Conservation (phyloP, 2,113 vertebrate species). For the Forbesichthys agassizii region DNA sequence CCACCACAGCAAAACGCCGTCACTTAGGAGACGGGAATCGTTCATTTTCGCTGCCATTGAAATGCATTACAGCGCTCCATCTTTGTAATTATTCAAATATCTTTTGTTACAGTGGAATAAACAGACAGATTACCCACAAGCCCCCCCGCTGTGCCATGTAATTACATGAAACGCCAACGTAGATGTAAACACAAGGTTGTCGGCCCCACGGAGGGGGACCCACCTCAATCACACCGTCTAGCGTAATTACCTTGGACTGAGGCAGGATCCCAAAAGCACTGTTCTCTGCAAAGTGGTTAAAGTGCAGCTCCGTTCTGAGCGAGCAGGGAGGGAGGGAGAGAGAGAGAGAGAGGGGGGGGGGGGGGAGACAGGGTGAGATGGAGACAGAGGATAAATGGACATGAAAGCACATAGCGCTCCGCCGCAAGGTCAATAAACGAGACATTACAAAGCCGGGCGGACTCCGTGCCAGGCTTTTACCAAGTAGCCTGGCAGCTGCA, state of each 20-base stretch:
- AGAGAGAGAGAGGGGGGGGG: neutral
- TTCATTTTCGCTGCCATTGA: no score
- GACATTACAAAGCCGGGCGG: neutral
- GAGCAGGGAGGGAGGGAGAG: slow-evolving; percentile 4
- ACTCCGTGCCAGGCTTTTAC: neutral
- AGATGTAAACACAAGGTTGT: neutral
- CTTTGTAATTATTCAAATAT: no score
- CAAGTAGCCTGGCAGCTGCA: neutral
- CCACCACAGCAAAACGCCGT: no score
- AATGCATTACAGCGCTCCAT: no score
- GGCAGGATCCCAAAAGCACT: slow-evolving; percentile 88
- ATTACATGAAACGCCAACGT: neutral
- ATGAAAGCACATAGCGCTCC: neutral
- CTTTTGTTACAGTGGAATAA: no score
- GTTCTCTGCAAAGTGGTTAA: slow-evolving; percentile 93
- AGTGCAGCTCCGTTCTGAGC: slow-evolving; percentile 92
- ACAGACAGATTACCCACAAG: no score
- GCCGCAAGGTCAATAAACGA: neutral
- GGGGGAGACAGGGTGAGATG: neutral
- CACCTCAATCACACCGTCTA: neutral
- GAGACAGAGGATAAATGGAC: slow-evolving; percentile 1
- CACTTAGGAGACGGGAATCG: no score
- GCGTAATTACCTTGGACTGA: slow-evolving; percentile 82
- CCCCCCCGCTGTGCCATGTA: neutral
- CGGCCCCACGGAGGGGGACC: neutral